Evolutionary conservation across 1,140 invertebrate species (phyloP), one percentile per base, ranked within the genome.

Genomic region (Latrodectus geometricus): DNA sequence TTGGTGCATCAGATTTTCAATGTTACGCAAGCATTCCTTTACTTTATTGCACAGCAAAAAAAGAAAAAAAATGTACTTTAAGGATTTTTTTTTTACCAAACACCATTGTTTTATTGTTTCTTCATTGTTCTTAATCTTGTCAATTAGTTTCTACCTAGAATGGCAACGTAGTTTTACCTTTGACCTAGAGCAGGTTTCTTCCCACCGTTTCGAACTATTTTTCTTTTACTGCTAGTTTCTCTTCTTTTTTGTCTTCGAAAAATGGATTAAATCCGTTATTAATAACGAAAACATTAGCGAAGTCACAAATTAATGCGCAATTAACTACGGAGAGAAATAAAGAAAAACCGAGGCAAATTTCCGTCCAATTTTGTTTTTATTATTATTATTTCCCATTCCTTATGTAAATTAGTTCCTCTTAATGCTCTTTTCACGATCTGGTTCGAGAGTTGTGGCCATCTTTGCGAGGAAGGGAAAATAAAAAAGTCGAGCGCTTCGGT

Each of bases 291-390:
- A 48, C 52, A 73, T 56, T 52, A 48, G 20, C 52, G 69, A 82
- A 66, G 48, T 80, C 68, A 61, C 49, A 56, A 82, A 82, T 73
- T 73, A 81, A 72, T 81, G 68, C 79, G 79, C 79, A 54, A 72
- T 70, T 79, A 78, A 78, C 61, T n/a, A 65, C 23, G 21, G 48
- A 56, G 14, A 49, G 61, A 21, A 11, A 20, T 12, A 12, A n/a
- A 65, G 54, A n/a, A 23, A n/a, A 77, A 20, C 20, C 20, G 35
- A 56, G 52, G n/a, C 12, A 52, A 48, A 73, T 56, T 61, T 9
- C 5, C 52, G 12, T 82, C 52, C 54, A n/a, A n/a, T 21, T 82
- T n/a, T 78, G 7, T 35, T n/a, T n/a, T n/a, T n/a, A n/a, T n/a
- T n/a, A n/a, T n/a, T n/a, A n/a, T 68, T 70, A 61, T 61, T 17